Evolutionary conservation across 2,797 vertebrate species (phyloP).

Genomic region (Mergus octosetaceus): DNA sequence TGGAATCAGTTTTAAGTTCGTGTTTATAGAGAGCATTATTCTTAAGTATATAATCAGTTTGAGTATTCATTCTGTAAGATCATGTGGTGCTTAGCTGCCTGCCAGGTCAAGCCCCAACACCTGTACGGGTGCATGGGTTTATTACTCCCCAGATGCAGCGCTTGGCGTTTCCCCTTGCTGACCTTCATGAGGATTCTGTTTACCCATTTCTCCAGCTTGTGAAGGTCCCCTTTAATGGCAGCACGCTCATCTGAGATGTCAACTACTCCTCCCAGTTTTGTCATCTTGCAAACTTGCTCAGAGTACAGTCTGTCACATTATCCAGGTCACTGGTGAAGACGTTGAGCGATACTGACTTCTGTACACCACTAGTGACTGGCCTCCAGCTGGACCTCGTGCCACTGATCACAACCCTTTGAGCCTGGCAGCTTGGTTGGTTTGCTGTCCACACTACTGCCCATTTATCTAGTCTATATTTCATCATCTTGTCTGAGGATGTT

Average conservation of each 20-base stretch:
- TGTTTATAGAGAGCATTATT: not conserved
- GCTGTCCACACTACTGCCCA: not conserved
- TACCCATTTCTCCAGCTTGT: not conserved
- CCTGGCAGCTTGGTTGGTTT: not conserved
- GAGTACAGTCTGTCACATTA: not conserved
- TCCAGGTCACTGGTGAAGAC: not conserved
- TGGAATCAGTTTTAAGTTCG: not conserved
- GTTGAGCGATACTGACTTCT: not conserved
- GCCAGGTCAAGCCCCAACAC: too few species aligned
- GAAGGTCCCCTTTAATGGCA: not conserved
- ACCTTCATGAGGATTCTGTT: not conserved
- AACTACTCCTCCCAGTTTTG: not conserved
- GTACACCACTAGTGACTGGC: not conserved
- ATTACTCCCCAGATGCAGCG: not conserved
- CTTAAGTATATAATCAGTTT: not conserved
- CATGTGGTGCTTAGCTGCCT: not conserved
- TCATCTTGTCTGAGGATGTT: not conserved
- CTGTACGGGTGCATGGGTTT: not conserved
- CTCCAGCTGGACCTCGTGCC: not conserved
- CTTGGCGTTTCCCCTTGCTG: not conserved
- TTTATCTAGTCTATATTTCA: not conserved
- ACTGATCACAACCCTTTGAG: not conserved
- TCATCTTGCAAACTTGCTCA: not conserved
- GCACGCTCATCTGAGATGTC: not conserved
- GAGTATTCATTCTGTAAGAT: not conserved